Evolutionary conservation across 2,113 vertebrate genomes (phyloP), one percentile per base, ranked within the genome.

Genomic region (Pachypanchax playfairii): DNA sequence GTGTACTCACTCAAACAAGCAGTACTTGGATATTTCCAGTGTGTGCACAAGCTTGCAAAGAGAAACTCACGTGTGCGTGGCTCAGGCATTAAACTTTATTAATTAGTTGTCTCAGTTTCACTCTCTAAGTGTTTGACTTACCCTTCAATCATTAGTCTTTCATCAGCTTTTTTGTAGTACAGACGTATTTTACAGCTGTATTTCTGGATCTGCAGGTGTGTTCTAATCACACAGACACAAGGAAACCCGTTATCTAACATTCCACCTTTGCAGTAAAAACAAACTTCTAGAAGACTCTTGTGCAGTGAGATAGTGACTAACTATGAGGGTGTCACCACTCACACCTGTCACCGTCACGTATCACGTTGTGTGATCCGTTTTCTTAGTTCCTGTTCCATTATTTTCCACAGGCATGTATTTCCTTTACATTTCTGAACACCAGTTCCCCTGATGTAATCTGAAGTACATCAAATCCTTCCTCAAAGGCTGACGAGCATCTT

Each of bases 191-290:
- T 67, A 13, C 18, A 52, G 18, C 14, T 18, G 17, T 20, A 10
- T n/a, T 50, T 52, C n/a, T 38, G 6, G n/a, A 15, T 42, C 29
- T 24, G 29, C 8, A n/a, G 11, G 15, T 46, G 31, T 51, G n/a
- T 6, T 12, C 28, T 24, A 21, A 18, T 11, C 24, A 21, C 42
- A 68, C 41, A 63, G 28, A 69, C 42, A 62, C 39, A 18, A 49
- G 28, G 5, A 26, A 85, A 91, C 90, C 80, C 58, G 89, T 85
- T 82, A 13, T 43, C 1, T 73, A 28, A 79, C 85, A 88, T 89
- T 88, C 81, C 79, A 66, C 29, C 36, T 64, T 26, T 26, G 31
- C 60, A 47, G 59, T 67, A 50, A 66, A 69, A 70, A 71, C 46
- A 83, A 65, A 74, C 52, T 8, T 24, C 20, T 36, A 15, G 31